Evolutionary conservation across 2,797 vertebrate genomes (phyloP).

Genomic region (Momotus momota): DNA sequence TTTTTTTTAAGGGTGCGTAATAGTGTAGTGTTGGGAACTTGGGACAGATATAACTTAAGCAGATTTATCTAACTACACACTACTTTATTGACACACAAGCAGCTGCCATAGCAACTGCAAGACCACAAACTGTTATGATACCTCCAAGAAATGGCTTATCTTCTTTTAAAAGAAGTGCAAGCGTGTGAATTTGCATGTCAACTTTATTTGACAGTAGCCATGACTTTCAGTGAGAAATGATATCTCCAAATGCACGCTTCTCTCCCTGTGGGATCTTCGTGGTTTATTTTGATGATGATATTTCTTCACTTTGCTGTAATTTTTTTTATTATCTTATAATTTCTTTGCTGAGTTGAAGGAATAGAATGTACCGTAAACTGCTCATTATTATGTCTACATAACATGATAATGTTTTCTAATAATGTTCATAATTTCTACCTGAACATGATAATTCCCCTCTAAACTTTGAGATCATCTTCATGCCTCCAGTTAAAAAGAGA

Average conservation of each 20-base stretch:
- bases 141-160: constrained; percentile 48
- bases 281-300: not conserved
- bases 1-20: not conserved
- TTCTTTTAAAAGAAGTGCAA: constrained; percentile 24
- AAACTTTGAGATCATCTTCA: not conserved
- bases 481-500: not conserved
- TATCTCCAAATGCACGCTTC: not conserved
- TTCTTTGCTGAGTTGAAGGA: not conserved
- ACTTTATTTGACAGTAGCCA: not conserved
- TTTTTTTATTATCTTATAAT: not conserved
- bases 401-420: not conserved
- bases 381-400: not conserved
- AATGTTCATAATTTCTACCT: no score
- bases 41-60: constrained; percentile 58
- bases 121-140: constrained; percentile 58
- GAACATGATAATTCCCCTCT: not conserved
- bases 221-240: not conserved
- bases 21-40: not conserved
- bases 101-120: constrained; percentile 75
- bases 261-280: not conserved
- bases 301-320: not conserved
- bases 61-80: constrained; percentile 66
- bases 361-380: not conserved
- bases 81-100: constrained; percentile 64
- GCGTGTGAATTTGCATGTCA: not conserved